Evolutionary conservation across 1,140 invertebrate species (phyloP).

Genomic region (Batillaria attramentaria): DNA sequence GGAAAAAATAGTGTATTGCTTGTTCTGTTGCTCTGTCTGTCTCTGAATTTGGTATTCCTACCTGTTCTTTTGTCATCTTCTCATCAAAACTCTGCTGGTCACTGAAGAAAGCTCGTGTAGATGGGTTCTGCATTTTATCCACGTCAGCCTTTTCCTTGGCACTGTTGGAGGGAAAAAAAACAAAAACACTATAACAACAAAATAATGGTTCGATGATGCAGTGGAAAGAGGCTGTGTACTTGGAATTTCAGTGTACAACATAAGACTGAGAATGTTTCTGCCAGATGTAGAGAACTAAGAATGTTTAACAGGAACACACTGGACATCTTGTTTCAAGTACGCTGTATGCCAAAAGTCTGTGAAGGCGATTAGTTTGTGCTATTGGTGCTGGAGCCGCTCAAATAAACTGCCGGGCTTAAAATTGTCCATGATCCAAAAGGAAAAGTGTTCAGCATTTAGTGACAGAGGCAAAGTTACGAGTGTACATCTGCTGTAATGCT

Average conservation of each 20-base stretch:
- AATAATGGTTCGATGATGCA: background rate
- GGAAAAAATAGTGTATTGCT: background rate
- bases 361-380: too few species aligned
- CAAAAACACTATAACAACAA: background rate
- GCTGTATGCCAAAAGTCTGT: background rate
- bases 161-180: slow-evolving; percentile 48
- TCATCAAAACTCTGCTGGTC: slow-evolving; percentile 67
- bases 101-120: slow-evolving; percentile 68
- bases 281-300: background rate
- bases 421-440: too few species aligned
- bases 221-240: background rate
- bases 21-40: background rate
- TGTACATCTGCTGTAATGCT: too few species aligned
- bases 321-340: background rate
- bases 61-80: slow-evolving; percentile 69
- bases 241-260: background rate
- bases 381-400: too few species aligned
- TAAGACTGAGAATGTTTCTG: background rate
- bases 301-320: background rate
- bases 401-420: too few species aligned
- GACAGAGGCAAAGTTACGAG: too few species aligned
- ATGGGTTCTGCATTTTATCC: slow-evolving; percentile 67
- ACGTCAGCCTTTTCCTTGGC: slow-evolving; percentile 71
- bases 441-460: too few species aligned
- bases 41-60: slow-evolving; percentile 4